Evolutionary conservation across 1,140 invertebrate genomes (phyloP), one percentile per base, ranked within the genome.

Genomic region (Watersipora subatra): DNA sequence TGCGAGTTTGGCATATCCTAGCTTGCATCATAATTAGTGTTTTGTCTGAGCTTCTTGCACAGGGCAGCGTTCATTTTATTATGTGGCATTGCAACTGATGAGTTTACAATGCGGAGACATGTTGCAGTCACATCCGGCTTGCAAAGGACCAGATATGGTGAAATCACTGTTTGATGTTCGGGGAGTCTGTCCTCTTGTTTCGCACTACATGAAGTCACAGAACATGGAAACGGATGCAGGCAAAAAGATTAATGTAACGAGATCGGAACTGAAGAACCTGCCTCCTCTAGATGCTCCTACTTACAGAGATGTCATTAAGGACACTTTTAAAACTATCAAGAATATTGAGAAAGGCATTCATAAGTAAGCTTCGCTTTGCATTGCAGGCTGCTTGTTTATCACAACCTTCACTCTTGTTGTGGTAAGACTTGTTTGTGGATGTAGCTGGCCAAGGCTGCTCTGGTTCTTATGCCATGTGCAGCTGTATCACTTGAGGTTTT

Each of bases 61-160:
- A n/a, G n/a, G n/a, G n/a, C n/a, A n/a, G n/a, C n/a, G n/a, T n/a
- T n/a, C n/a, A n/a, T n/a, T n/a, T n/a, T n/a, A n/a, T n/a, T n/a
- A n/a, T n/a, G n/a, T n/a, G n/a, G n/a, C n/a, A n/a, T n/a, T n/a
- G n/a, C n/a, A n/a, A n/a, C n/a, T n/a, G n/a, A n/a, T n/a, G n/a
- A n/a, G n/a, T n/a, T n/a, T n/a, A n/a, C n/a, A n/a, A n/a, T n/a
- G n/a, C n/a, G n/a, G n/a, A n/a, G n/a, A n/a, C n/a, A n/a, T 58
- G 29, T 71, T 70, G 22, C 65, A 77, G 75, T 77, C 75, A 17
- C 74, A 75, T 61, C 75, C 75, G 61, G 71, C 71, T 1, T 73
- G 75, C 61, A 70, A 66, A 66, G 73, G 74, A 0, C 67, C 73
- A 46, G 74, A 75, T 28, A 72, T 73, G 64, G 64, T 71, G 2